A percentile compares a stretch with the other conserved stretches of the same genome.
phyloP scores from a whole-genome alignment of 2,888 invertebrate genomes.

The Melanargia galathea region DNA sequence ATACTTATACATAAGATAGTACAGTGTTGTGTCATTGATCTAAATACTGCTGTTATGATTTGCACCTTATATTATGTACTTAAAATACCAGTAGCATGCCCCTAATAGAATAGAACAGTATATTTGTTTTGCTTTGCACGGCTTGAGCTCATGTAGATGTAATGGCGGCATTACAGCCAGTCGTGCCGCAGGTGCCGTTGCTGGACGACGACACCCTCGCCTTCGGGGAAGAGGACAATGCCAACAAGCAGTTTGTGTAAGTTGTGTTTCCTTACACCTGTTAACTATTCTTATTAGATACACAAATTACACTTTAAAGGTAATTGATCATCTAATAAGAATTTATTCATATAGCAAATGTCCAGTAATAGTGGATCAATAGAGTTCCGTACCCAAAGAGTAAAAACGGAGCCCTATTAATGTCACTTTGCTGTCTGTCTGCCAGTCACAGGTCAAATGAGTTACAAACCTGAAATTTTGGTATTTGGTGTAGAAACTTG shows the following conservation, averaged over 20 bases:
- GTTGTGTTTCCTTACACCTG: conserved; percentile 42
- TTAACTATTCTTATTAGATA: too few species aligned
- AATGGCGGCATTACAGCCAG: conserved; percentile 73
- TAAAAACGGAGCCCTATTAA: too few species aligned
- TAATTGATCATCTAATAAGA: too few species aligned
- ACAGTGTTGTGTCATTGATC: background rate
- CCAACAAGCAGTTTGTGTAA: conserved; percentile 74
- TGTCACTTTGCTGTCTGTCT: too few species aligned
- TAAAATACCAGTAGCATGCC: background rate
- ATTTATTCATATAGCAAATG: too few species aligned
- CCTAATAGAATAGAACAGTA: background rate
- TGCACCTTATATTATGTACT: background rate
- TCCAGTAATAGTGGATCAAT: too few species aligned
- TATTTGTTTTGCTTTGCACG: conserved; percentile 67
- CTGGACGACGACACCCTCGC: conserved; percentile 93
- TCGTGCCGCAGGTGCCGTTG: conserved; percentile 89
- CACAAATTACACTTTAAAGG: too few species aligned
- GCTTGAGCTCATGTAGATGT: conserved; percentile 73
- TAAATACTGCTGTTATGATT: conserved; percentile 10
- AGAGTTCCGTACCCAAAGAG: too few species aligned
- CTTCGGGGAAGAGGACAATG: conserved; percentile 92
- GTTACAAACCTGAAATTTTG: too few species aligned
- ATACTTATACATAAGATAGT: background rate
- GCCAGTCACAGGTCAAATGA: too few species aligned
- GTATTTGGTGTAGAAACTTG: too few species aligned